Base-by-base conservation (phyloP, 2,888 invertebrate genomes). In the Drymonia ruficornis region DNA sequence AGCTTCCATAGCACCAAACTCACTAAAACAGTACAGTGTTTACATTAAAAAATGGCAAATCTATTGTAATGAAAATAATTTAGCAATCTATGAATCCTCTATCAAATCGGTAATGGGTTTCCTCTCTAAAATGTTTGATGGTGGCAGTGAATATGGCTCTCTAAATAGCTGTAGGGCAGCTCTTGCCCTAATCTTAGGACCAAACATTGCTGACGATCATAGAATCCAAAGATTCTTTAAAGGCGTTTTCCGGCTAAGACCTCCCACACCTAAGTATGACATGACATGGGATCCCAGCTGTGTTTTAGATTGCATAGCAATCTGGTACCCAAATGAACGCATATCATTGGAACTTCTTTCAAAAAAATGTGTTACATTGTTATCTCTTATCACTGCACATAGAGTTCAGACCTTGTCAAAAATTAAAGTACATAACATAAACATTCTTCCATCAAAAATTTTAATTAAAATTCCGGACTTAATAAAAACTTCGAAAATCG, bases 191-290 rank as follows among this genome's bases (percentile, higher is more conserved):
- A n/a, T 31, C 6, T 18, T 31, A 31, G 34, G 18, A 7, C 18
- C 12, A 18, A 4, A 18, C 18, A 36, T 18, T 0, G 19, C 13
- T 28, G 7, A 38, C 40, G 34, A 34, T 13, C 2, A 34, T 34
- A 34, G 34, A 13, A 34, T 34, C 12, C 12, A 13, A 13, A 12
- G 49, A 4, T 40, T 49, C 15, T 19, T 36, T n/a, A 49, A 40
- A 18, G 49, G 49, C 6, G 38, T 49, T 3, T 49, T 18, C 23
- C 12, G 23, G n/a, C 13, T 49, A 23, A 19, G 38, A 38, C 49
- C 49, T 13, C 36, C 49, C 8, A 13, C 11, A 38, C 49, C 49
- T 7, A 49, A 38, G 13, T 49, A 49, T 15, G 31, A 49, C 12
- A 12, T 18, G 2, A 49, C 49, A 13, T 34, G 34, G 34, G 34